These are phyloP conservation scores for Nothura maculosa DNA, from an alignment of 2,797 vertebrate species.

Conservation along the genomic window DNA sequence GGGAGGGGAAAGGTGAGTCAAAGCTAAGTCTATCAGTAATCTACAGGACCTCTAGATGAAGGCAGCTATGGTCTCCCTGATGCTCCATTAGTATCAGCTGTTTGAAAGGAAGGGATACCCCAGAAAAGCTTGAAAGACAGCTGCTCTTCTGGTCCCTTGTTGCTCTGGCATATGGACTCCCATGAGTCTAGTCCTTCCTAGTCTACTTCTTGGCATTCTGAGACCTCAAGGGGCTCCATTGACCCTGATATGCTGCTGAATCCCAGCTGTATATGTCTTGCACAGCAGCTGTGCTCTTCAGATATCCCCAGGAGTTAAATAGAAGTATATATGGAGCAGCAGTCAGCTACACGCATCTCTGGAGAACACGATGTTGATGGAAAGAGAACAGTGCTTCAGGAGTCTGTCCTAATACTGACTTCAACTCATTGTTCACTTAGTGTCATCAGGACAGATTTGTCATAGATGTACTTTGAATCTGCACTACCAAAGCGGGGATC, in stretches of 20 bases:
- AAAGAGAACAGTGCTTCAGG: not conserved
- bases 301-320: not conserved
- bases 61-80: not conserved
- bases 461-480: not conserved
- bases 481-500: not conserved
- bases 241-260: not conserved
- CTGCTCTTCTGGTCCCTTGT: conserved; percentile 15
- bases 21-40: fast-evolving
- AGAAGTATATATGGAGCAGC: not conserved
- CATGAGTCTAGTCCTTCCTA: not conserved
- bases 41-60: not conserved
- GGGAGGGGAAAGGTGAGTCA: not conserved
- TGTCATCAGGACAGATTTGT: not conserved
- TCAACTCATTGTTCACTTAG: not conserved
- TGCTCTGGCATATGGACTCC: not conserved
- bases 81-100: not conserved
- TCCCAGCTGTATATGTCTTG: not conserved
- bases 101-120: not conserved
- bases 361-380: not conserved
- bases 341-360: not conserved
- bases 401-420: not conserved
- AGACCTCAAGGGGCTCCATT: not conserved
- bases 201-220: not conserved
- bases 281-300: conserved; percentile 50
- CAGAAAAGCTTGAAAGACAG: not conserved